Percentiles rank a stretch among this genome's conserved stretches.
Conservation (phyloP, 2,113 vertebrate genomes). For the Corydoras sp. region DNA sequence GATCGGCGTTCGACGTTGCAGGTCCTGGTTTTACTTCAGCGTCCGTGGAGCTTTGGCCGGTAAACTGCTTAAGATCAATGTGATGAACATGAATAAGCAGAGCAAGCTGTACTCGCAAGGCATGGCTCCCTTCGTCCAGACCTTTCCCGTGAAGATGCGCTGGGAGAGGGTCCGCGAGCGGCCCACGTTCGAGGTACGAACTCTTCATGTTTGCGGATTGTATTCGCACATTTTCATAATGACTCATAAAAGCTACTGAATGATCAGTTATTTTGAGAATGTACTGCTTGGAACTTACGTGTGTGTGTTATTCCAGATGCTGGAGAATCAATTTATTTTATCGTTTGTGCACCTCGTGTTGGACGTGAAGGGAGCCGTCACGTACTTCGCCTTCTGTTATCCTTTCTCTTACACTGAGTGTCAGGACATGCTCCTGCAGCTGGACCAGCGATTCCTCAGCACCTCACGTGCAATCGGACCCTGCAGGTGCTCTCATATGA, state of each 20-base stretch:
- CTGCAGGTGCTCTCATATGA: slow-evolving; percentile 68
- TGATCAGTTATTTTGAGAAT: neutral
- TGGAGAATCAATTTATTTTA: slow-evolving; percentile 86
- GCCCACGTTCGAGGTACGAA: slow-evolving; percentile 76
- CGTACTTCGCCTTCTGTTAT: slow-evolving; percentile 95
- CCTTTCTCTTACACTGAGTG: slow-evolving; percentile 91
- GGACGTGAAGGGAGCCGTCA: slow-evolving; percentile 80
- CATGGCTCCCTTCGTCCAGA: slow-evolving; percentile 88
- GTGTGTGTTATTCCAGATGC: slow-evolving; percentile 64
- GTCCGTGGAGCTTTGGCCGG: slow-evolving; percentile 75
- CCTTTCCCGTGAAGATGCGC: slow-evolving; percentile 74
- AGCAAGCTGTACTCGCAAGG: slow-evolving; percentile 95
- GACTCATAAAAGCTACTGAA: neutral
- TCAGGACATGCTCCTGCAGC: slow-evolving; percentile 84
- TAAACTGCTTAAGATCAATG: slow-evolving; percentile 87
- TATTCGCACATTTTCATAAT: neutral
- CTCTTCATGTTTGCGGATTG: neutral
- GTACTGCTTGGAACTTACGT: neutral
- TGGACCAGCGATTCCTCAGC: slow-evolving; percentile 77
- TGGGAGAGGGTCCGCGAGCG: slow-evolving; percentile 90
- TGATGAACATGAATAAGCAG: slow-evolving; percentile 98
- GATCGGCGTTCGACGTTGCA: slow-evolving; percentile 41
- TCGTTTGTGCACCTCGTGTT: slow-evolving; percentile 87
- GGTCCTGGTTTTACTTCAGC: slow-evolving; percentile 97
- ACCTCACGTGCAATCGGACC: slow-evolving; percentile 64